These are phyloP conservation scores for Tetragnatha montana DNA, from an alignment of 2,888 invertebrate genomes.

Conservation along the genomic window DNA sequence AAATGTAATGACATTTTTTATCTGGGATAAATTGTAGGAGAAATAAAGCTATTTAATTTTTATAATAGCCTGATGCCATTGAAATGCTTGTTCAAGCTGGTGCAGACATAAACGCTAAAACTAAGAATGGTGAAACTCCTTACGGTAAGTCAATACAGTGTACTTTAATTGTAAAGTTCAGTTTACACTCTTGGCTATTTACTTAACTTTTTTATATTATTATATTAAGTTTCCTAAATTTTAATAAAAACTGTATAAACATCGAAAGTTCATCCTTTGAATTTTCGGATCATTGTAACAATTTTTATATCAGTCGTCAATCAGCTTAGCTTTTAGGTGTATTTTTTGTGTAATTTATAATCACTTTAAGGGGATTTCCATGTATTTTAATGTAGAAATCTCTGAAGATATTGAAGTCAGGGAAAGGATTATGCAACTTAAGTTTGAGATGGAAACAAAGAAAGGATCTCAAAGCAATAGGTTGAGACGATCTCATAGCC, in stretches of 20 bases:
- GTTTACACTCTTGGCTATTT: not conserved
- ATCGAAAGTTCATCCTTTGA: too few species aligned
- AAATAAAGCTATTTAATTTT: too few species aligned
- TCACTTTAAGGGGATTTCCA: not conserved
- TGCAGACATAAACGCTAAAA: slow-evolving; percentile 96
- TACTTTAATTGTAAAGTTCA: not conserved
- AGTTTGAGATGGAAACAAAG: slow-evolving; percentile 90
- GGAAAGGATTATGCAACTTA: slow-evolving; percentile 89
- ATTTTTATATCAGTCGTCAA: too few species aligned
- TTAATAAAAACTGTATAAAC: too few species aligned
- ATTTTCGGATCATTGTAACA: too few species aligned
- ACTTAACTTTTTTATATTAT: too few species aligned
- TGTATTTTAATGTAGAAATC: slow-evolving; percentile 82
- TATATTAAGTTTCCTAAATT: too few species aligned
- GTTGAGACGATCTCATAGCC: slow-evolving; percentile 82
- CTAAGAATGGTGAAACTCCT: slow-evolving; percentile 97
- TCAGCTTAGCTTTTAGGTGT: too few species aligned
- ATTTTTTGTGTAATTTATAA: not conserved
- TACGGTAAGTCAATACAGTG: slow-evolving; percentile 82
- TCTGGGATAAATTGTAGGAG: too few species aligned
- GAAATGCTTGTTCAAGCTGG: slow-evolving; percentile 96
- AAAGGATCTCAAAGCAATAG: slow-evolving; percentile 80
- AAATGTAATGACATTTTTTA: too few species aligned
- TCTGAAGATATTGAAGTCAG: slow-evolving; percentile 97
- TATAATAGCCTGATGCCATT: slow-evolving; percentile 89